Conservation (phyloP, 2,797 vertebrate genomes). For the Calcarius lapponicus region DNA sequence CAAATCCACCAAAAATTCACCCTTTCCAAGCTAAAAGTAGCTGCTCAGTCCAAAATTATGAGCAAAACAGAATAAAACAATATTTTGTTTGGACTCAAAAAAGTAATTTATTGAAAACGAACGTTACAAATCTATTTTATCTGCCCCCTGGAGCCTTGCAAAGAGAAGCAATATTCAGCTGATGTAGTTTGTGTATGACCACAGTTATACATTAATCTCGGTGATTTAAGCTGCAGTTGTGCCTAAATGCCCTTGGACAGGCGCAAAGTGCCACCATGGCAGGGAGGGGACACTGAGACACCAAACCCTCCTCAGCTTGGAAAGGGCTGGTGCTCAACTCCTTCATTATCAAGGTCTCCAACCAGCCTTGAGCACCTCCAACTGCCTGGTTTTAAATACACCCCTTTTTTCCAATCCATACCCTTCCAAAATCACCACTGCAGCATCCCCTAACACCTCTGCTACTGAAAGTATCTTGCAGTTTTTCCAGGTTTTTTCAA, state of each 20-base stretch:
- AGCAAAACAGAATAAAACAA: slow-evolving; percentile 9
- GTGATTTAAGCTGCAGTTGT: not conserved
- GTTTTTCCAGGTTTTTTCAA: not conserved
- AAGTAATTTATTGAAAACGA: slow-evolving; percentile 36
- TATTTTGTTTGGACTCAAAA: slow-evolving; percentile 35
- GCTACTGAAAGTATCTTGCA: not conserved
- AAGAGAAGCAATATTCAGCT: slow-evolving; percentile 32
- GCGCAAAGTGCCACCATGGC: accelerated
- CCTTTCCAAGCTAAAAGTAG: not conserved
- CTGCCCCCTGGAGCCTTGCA: not conserved
- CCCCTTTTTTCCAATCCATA: not conserved
- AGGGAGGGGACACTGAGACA: not conserved
- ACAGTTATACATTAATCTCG: not conserved
- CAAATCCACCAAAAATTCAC: not conserved
- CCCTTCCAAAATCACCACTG: not conserved
- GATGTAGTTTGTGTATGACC: not conserved
- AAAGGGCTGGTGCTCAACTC: not conserved
- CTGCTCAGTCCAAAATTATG: not conserved
- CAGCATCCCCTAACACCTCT: not conserved
- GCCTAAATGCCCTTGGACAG: not conserved
- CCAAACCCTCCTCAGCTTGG: accelerated
- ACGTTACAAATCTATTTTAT: slow-evolving; percentile 1
- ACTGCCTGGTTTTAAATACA: not conserved
- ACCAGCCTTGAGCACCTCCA: not conserved
- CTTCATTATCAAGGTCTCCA: accelerated